phyloP scores from a whole-genome alignment of 2,888 invertebrate species.

The Cataglyphis altisquamis region DNA sequence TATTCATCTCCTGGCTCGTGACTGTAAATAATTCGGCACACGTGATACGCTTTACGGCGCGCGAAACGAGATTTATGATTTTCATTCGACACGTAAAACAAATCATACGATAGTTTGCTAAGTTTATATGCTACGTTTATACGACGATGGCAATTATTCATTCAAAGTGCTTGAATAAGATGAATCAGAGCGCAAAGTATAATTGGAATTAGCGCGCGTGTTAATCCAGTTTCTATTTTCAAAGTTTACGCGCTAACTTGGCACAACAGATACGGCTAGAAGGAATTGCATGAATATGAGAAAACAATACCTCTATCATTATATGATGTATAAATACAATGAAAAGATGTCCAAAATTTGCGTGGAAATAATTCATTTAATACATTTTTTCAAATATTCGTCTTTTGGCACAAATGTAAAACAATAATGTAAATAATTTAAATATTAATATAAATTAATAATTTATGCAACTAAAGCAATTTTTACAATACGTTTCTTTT shows the following conservation, averaged over 20 bases:
- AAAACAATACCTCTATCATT: not conserved
- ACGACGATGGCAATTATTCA: conserved; percentile 17
- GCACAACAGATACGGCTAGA: not conserved
- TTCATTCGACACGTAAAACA: conserved; percentile 16
- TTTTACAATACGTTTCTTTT: not conserved
- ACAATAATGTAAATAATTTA: not conserved
- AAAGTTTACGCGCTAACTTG: conserved; percentile 19
- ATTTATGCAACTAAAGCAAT: conserved; percentile 4
- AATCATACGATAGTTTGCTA: conserved; percentile 6
- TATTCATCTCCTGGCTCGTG: conserved; percentile 39
- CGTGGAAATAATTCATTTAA: not conserved
- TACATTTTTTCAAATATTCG: not conserved
- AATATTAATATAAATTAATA: not conserved
- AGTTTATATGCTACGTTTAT: conserved; percentile 19
- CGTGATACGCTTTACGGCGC: conserved; percentile 11
- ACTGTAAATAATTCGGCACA: conserved; percentile 41
- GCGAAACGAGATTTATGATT: conserved; percentile 39
- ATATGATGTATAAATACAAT: not conserved
- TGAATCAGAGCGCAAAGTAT: conserved; percentile 14
- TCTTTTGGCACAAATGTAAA: not conserved
- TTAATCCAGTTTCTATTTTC: not conserved
- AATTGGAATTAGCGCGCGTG: not conserved
- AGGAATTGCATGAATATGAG: not conserved
- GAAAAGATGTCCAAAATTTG: not conserved
- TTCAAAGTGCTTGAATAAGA: conserved; percentile 5